Percentiles rank a stretch among this genome's conserved stretches.
Evolutionary conservation across 2,888 invertebrate genomes (phyloP).

Genomic region (Himalopsyche kuldschensis): DNA sequence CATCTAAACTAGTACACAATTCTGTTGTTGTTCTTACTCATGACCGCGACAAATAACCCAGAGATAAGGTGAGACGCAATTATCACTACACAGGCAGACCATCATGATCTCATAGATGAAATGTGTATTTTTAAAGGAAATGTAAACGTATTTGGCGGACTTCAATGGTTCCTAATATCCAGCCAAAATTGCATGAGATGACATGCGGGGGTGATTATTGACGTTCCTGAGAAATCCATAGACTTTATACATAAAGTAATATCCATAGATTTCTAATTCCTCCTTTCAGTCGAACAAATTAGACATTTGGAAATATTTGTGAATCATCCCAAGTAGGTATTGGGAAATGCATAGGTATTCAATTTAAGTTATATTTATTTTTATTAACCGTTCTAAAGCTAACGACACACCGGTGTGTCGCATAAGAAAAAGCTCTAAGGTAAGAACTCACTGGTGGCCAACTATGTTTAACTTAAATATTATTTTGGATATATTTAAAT

Average conservation of each 20-base stretch:
- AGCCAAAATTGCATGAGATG: conserved; percentile 9
- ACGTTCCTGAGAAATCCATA: conserved; percentile 12
- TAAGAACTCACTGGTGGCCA: too few relatives aligned
- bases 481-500: too few relatives aligned
- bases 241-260: not conserved
- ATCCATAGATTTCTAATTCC: too few relatives aligned
- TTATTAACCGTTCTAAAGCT: too few relatives aligned
- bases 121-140: not conserved
- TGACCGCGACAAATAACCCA: not conserved
- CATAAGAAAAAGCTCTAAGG: too few relatives aligned
- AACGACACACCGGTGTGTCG: too few relatives aligned
- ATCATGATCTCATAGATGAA: not conserved
- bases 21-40: not conserved
- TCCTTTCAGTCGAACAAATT: too few relatives aligned
- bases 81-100: not conserved
- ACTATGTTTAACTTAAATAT: too few relatives aligned
- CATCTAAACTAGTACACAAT: not conserved
- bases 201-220: conserved; percentile 27
- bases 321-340: too few relatives aligned
- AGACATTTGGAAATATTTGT: too few relatives aligned
- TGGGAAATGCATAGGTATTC: too few relatives aligned
- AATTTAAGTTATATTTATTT: too few relatives aligned
- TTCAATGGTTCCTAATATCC: not conserved
- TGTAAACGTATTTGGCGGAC: not conserved
- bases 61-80: not conserved